These are phyloP conservation scores for Mormyrus iriodes DNA, from an alignment of 2,113 vertebrate genomes.

Conservation along the genomic window DNA sequence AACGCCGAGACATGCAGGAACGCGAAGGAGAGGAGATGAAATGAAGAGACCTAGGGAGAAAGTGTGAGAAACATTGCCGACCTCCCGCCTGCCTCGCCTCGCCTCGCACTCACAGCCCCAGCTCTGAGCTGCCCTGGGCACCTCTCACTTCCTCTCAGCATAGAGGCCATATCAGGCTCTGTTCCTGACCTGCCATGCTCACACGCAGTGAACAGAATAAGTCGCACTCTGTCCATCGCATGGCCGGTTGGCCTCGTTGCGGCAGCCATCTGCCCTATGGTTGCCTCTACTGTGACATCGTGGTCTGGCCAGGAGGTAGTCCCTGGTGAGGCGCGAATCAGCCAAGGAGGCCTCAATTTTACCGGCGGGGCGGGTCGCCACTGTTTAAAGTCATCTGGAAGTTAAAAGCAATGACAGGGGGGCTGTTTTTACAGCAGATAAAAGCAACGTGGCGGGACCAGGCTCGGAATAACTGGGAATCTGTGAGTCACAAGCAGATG, in stretches of 20 bases:
- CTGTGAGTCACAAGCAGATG: constrained; percentile 67
- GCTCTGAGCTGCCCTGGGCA: not conserved
- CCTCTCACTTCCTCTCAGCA: not conserved
- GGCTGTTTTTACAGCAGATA: constrained; percentile 11
- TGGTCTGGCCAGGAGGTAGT: not conserved
- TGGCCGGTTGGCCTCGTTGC: not conserved
- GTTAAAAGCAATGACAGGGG: constrained; percentile 43
- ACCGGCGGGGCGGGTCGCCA: constrained; percentile 44
- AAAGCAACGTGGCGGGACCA: constrained; percentile 39
- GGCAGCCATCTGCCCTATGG: constrained; percentile 9
- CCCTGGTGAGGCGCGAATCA: constrained; percentile 21
- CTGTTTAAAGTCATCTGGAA: constrained; percentile 47
- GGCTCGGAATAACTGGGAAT: constrained; percentile 58
- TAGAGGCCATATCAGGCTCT: not conserved
- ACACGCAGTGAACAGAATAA: constrained; percentile 6
- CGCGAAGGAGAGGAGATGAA: not conserved
- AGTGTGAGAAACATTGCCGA: constrained; percentile 16
- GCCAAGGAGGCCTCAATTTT: constrained; percentile 53
- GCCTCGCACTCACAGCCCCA: not conserved
- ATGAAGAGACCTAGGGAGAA: not conserved
- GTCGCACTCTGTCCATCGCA: constrained; percentile 23
- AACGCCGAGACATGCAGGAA: not conserved
- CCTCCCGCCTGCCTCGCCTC: not conserved
- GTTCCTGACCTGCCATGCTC: not conserved
- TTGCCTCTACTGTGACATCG: not conserved